Conservation (phyloP, 2,888 invertebrate species). For the Morpho achilles region DNA sequence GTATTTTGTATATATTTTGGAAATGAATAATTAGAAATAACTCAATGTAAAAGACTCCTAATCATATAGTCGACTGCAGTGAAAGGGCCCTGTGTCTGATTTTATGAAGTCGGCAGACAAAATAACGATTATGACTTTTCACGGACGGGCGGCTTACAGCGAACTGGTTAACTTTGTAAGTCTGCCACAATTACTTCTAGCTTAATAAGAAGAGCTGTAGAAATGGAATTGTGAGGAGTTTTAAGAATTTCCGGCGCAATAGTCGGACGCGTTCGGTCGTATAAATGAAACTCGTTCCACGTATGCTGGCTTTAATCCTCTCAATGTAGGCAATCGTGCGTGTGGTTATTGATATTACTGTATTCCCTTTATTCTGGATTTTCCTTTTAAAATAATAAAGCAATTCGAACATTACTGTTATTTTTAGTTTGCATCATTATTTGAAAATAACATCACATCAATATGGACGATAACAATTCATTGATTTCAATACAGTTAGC, state of each 20-base stretch:
- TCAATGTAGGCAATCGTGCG: constrained; percentile 66
- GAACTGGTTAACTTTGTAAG: constrained; percentile 72
- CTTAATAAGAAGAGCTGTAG: constrained; percentile 60
- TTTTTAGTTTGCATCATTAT: constrained; percentile 4
- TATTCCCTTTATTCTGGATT: constrained; percentile 43
- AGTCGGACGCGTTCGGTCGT: constrained; percentile 34
- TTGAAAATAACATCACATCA: neutral
- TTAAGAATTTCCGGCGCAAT: constrained; percentile 51
- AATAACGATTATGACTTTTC: constrained; percentile 71
- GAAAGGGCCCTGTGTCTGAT: constrained; percentile 48
- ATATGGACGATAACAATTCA: no score
- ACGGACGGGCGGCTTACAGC: constrained; percentile 59
- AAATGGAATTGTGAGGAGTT: constrained; percentile 56
- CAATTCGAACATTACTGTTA: constrained; percentile 15
- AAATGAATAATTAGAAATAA: neutral
- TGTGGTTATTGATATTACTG: constrained; percentile 61
- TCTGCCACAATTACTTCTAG: constrained; percentile 70
- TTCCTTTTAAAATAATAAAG: constrained; percentile 40
- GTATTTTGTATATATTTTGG: no score
- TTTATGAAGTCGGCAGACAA: constrained; percentile 75
- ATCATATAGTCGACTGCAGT: constrained; percentile 30
- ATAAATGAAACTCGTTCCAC: constrained; percentile 51
- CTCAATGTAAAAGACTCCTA: neutral
- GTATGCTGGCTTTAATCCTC: constrained; percentile 58
- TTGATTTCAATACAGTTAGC: no score